phyloP scores from a whole-genome alignment of 2,797 vertebrate species.

The Benthosema pterotum region DNA sequence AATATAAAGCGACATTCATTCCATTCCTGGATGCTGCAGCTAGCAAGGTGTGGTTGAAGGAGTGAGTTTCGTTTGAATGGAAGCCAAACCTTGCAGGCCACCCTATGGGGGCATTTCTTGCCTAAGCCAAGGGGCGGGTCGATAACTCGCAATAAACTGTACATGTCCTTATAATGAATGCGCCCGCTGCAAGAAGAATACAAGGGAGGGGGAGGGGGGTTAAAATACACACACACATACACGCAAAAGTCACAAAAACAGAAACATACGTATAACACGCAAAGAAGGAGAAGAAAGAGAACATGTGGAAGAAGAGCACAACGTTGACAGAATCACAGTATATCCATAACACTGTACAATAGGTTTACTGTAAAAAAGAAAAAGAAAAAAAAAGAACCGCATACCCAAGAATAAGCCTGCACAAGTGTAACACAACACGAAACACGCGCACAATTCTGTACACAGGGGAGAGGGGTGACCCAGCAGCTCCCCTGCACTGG shows the following conservation, averaged over 20 bases:
- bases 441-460: neutral
- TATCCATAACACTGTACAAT: constrained; percentile 56
- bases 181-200: constrained; percentile 98
- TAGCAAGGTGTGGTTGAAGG: constrained; percentile 88
- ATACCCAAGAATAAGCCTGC: constrained; percentile 1
- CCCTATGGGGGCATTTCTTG: constrained; percentile 99
- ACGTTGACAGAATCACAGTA: constrained; percentile 68
- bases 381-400: no score
- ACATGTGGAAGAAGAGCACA: constrained; percentile 74
- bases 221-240: constrained; percentile 55
- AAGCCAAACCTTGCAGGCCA: constrained; percentile 98
- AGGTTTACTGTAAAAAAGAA: constrained; percentile 26
- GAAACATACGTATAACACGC: constrained; percentile 46
- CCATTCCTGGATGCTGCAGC: constrained; percentile 86
- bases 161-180: constrained; percentile 99
- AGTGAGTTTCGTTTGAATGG: constrained; percentile 78
- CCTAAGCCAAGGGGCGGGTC: constrained; percentile 97
- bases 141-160: constrained; percentile 99
- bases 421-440: constrained; percentile 13
- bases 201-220: constrained; percentile 82
- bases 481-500: no score
- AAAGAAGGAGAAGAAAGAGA: constrained; percentile 66
- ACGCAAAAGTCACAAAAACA: constrained; percentile 46
- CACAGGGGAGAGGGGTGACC: neutral
- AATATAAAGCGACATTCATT: constrained; percentile 90